Base-by-base conservation (phyloP, 1,140 invertebrate genomes). In the Spodoptera frugiperda region DNA sequence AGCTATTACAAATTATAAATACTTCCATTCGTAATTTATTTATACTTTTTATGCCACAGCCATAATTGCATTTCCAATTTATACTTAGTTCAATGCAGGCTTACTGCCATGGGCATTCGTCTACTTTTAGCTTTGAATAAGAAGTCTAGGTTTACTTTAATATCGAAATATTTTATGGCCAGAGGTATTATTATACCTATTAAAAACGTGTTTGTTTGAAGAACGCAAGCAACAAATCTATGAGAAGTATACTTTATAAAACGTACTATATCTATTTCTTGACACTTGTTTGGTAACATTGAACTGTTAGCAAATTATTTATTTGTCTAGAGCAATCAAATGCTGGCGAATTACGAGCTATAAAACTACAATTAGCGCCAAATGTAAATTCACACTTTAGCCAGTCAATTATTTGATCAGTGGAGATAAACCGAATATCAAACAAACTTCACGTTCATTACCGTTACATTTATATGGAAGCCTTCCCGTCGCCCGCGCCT, bases 381-480 rank as follows among this genome's bases (percentile, higher is more conserved):
- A 21, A 72, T 21, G 30, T 57, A 14, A 72, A 72, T 57, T 55
- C 53, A 54, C 67, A 72, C 53, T 17, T 72, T 39, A 57, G 46
- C 39, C 14, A 72, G 70, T 25, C 53, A 46, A 72, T 71, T 71
- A 72, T 72, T 72, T 57, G 30, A 17, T 25, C 53, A 57, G 70
- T 11, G 33, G 15, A 59, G 46, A 73, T n/a, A 55, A 54, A 68
- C 49, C 10, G 39, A 48, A 59, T 59, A 55, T 73, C 30, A 55
- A 55, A 54, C 55, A 48, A 39, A 15, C 17, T 19, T 67, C 44
- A 44, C 55, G 55, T 59, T 61, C 25, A 73, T 61, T 73, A 73
- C 71, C 71, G 71, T 73, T 73, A 73, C 71, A 61, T 73, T 72
- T 73, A 61, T 61, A 73, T 73, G 54, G n/a, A 48, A 73, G 71